phyloP scores from a whole-genome alignment of 2,888 invertebrate genomes.

The Campoplex capitator region DNA sequence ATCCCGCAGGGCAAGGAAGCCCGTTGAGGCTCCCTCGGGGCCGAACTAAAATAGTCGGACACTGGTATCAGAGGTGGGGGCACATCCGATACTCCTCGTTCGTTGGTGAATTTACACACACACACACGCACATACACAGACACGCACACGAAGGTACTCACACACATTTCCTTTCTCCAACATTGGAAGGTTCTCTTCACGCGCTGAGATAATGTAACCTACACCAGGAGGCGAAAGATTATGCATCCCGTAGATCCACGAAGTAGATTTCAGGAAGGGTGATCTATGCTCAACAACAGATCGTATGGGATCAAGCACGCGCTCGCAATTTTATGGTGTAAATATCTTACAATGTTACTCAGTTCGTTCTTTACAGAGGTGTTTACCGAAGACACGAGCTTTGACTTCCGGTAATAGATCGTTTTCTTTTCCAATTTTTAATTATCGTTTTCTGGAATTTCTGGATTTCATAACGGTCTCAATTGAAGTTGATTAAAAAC shows the following conservation, averaged over 20 bases:
- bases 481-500: neutral
- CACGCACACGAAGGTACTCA: neutral
- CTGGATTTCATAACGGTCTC: neutral
- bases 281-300: slow-evolving; percentile 75
- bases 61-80: slow-evolving; percentile 37
- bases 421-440: neutral
- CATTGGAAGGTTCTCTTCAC: slow-evolving; percentile 18
- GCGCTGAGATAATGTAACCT: slow-evolving; percentile 76
- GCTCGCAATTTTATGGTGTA: slow-evolving; percentile 27
- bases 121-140: neutral
- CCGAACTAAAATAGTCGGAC: slow-evolving; percentile 39
- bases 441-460: neutral
- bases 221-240: slow-evolving; percentile 77
- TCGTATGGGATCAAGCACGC: slow-evolving; percentile 56
- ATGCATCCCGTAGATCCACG: slow-evolving; percentile 80
- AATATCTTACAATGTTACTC: slow-evolving; percentile 17
- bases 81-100: slow-evolving; percentile 57
- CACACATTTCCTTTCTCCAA: neutral
- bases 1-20: slow-evolving; percentile 42
- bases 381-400: slow-evolving; percentile 26
- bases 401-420: slow-evolving; percentile 44
- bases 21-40: slow-evolving; percentile 29
- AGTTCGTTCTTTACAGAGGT: slow-evolving; percentile 22
- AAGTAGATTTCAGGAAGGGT: slow-evolving; percentile 75
- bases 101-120: slow-evolving; percentile 13